phyloP scores from a whole-genome alignment of 2,888 invertebrate species.

The Stegophylla sp. region DNA sequence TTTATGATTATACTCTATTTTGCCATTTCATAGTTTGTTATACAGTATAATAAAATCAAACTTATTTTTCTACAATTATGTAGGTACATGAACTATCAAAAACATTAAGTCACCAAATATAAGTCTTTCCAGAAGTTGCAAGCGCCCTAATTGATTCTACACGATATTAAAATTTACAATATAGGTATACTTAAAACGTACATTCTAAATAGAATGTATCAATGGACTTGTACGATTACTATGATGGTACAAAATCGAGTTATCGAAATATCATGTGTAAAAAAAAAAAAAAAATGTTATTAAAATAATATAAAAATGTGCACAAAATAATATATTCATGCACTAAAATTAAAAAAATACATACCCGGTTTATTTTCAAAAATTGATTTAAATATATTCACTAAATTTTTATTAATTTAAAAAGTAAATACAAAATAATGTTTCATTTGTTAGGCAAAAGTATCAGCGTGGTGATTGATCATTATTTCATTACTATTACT shows the following conservation, averaged over 20 bases:
- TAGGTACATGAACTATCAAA: neutral
- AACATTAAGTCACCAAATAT: neutral
- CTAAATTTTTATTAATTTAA: slow-evolving; percentile 20
- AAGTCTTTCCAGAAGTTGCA: neutral
- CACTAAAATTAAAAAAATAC: neutral
- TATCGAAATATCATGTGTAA: neutral
- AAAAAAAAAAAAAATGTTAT: neutral
- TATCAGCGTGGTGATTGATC: neutral
- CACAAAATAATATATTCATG: slow-evolving; percentile 39
- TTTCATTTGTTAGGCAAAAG: slow-evolving; percentile 23
- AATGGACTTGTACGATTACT: neutral
- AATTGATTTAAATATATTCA: neutral
- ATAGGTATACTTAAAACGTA: neutral
- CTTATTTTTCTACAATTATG: neutral
- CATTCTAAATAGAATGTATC: neutral
- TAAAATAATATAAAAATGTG: slow-evolving; percentile 23
- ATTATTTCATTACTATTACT: neutral
- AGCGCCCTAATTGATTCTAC: slow-evolving; percentile 36
- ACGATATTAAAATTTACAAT: slow-evolving; percentile 53
- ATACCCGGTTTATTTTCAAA: neutral
- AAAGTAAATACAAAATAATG: slow-evolving; percentile 14
- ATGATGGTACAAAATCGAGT: slow-evolving; percentile 1
- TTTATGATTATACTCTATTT: neutral
- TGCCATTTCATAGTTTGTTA: neutral
- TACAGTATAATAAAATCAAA: neutral